Evolutionary conservation across 2,113 vertebrate species (phyloP).

Genomic region (Antidorcas marsupialis): DNA sequence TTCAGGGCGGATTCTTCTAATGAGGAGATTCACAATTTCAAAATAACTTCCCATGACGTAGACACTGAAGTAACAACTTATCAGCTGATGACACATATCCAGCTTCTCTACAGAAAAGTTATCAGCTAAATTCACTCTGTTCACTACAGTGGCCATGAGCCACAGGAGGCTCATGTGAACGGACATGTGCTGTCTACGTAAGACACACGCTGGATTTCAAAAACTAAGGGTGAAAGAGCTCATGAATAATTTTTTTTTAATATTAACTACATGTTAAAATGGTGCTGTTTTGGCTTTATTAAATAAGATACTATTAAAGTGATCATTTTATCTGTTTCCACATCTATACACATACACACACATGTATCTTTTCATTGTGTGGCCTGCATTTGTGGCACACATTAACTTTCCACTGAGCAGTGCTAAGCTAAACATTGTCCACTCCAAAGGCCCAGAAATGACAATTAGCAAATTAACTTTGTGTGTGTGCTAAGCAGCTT

Average conservation of each 20-base stretch:
- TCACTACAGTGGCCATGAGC: background rate
- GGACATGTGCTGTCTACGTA: background rate
- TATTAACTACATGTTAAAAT: background rate
- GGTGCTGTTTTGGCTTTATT: background rate
- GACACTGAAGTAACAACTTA: background rate
- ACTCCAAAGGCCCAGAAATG: background rate
- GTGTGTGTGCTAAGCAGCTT: background rate
- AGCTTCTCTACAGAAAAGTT: background rate
- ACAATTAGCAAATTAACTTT: background rate
- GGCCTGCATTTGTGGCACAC: background rate
- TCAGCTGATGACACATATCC: background rate
- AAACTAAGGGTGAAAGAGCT: background rate
- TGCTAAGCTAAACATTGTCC: background rate
- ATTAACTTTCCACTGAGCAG: background rate
- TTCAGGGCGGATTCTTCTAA: background rate
- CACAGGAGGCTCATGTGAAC: background rate
- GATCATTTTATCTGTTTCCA: background rate
- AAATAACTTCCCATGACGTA: background rate
- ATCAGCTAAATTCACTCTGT: background rate
- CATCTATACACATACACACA: background rate
- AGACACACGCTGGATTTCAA: background rate
- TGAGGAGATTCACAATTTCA: background rate
- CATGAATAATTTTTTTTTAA: background rate
- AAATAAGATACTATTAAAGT: background rate
- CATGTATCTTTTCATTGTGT: rapidly evolving